Evolutionary conservation across 2,797 vertebrate species (phyloP), one percentile per base, ranked within the genome.

Genomic region (Ammospiza maritima): DNA sequence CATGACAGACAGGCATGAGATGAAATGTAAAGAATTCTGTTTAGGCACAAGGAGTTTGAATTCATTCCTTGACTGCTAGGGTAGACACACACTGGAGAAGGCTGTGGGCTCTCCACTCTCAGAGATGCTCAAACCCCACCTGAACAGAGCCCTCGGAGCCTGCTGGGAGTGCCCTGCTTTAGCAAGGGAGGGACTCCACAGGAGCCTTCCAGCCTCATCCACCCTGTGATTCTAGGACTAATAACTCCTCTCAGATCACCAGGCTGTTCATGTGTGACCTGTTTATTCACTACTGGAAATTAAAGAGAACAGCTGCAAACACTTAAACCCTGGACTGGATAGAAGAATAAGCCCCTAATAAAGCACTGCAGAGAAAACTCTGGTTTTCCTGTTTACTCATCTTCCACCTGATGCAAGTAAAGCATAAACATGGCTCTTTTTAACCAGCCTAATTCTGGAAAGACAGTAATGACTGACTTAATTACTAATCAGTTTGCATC

Each of bases 381-480:
- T 17, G 45, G 16, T 34, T 87, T 93, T 72, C 67, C 73, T 53
- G 70, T 67, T 83, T 64, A 80, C 50, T 13, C 34, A 13, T 42
- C 54, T 44, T 93, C 78, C 36, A 79, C 82, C 66, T 74, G 74
- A 84, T n/a, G 30, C 27, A 87, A 60, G 65, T 21, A 54, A 64
- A 66, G 62, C 74, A 88, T 22, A 94, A 88, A 73, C 26, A 38
- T 0, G 14, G 30, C 69, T 66, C 82, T 72, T 89, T 75, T 92
- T 82, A 95, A 79, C 64, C 45, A 60, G 45, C 57, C 64, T 88
- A 91, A 91, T 94, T 94, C 51, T 16, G 29, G 83, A n/a, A 91
- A 85, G 77, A 34, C 27, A 61, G 44, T 77, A 91, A 88, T 6
- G 11, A 62, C 62, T 86, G 44, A 45, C 57, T 82, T 94, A 93